Conservation (phyloP, 2,888 invertebrate genomes). For the Watsonalla cultraria region DNA sequence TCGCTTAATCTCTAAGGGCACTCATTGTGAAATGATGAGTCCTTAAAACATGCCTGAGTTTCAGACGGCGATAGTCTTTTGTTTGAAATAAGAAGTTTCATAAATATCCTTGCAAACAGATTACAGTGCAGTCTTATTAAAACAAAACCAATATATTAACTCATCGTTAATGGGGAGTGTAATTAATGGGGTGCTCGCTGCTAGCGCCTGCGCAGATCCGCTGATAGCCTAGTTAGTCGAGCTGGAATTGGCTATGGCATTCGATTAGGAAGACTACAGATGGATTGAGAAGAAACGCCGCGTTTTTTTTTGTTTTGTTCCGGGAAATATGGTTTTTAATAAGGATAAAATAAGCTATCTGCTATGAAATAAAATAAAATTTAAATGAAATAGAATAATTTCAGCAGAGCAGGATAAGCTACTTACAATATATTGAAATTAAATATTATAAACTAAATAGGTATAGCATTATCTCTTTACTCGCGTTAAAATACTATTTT, state of each 20-base stretch:
- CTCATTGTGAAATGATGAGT: no score
- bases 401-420: no score
- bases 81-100: background rate
- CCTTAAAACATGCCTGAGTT: no score
- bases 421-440: no score
- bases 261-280: background rate
- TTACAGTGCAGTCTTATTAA: conserved; percentile 29
- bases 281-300: background rate
- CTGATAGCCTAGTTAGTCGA: conserved; percentile 54
- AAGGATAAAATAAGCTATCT: no score
- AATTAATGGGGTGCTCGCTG: conserved; percentile 64
- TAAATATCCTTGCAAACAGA: conserved; percentile 14
- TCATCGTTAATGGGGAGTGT: conserved; percentile 49
- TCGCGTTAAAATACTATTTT: no score
- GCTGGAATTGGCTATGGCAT: conserved; percentile 4
- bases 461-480: no score
- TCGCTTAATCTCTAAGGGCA: no score
- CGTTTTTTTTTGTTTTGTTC: background rate
- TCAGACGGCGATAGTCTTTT: background rate
- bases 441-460: no score
- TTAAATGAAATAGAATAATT: no score
- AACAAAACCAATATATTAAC: conserved; percentile 51
- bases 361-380: no score
- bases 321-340: no score
- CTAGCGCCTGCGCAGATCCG: conserved; percentile 36